Evolutionary conservation across 2,113 vertebrate genomes (phyloP), one percentile per base, ranked within the genome.

Genomic region (Leiothrix lutea): DNA sequence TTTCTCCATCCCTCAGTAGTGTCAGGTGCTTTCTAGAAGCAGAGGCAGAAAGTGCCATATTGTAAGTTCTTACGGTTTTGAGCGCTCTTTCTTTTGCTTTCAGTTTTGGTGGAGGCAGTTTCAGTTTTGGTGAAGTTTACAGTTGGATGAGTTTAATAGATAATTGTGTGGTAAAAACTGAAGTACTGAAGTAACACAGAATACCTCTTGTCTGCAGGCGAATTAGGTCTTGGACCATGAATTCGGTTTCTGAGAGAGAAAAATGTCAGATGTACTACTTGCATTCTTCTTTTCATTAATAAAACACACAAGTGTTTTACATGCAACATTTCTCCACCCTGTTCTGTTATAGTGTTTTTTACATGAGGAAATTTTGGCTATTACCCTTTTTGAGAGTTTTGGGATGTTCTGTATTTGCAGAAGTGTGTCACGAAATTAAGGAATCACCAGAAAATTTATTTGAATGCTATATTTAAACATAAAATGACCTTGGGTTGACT

Each of bases 401-500:
- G 61, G 75, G 65, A 74, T 94, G 64, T 88, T 95, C 64, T 81
- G 1, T 85, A 21, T 88, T 71, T 8, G 11, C 12, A 3, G 51
- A 83, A 67, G 44, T n/a, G 44, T 87, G 92, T 92, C 23, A 64
- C 65, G 57, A 84, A 80, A 71, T 60, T 31, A 57, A 57, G 45
- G 75, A 88, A 73, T 86, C 19, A 1, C 64, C 88, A 47, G 85
- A 78, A 83, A 88, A 88, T 31, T 20, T 58, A 80, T 86, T 70
- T 66, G 62, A 92, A 66, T 77, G 67, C 64, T 92, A 47, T 94
- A 86, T 78, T 94, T 78, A 80, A 90, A 92, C 50, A 65, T 26
- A 48, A 69, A 82, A 88, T 67, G 6, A 90, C 90, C 90, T 93
- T 83, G 92, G 62, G 85, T 94, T 92, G 87, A 85, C 91, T 88